Evolutionary conservation across 2,888 invertebrate genomes (phyloP).

Genomic region (Stenodema calcarata): DNA sequence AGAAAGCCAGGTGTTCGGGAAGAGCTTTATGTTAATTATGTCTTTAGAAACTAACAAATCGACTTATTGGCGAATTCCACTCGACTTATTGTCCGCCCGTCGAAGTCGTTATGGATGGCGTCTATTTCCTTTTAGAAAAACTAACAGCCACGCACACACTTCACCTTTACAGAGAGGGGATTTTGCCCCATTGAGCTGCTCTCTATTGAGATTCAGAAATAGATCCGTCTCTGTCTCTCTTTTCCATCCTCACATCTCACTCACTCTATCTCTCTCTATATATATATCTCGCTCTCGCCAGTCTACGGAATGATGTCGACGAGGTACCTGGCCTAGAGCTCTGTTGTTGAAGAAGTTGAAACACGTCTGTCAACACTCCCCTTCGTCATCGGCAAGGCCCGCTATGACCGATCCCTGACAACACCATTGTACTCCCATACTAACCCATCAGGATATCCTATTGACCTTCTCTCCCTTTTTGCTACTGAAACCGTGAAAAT

Average conservation of each 20-base stretch:
- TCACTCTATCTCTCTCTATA: not conserved
- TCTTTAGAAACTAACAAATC: conserved; percentile 9
- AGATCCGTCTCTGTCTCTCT: no score
- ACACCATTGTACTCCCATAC: conserved; percentile 7
- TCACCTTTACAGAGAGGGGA: not conserved
- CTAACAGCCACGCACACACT: not conserved
- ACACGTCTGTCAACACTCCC: conserved; percentile 43
- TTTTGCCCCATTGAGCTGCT: not conserved
- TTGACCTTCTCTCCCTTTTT: not conserved
- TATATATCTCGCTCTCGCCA: not conserved
- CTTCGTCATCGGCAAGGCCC: not conserved
- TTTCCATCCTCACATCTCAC: no score
- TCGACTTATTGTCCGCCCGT: not conserved
- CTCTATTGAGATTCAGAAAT: not conserved
- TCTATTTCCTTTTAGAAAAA: not conserved
- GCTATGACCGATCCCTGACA: conserved; percentile 1
- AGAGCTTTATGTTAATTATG: conserved; percentile 27
- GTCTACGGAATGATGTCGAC: not conserved
- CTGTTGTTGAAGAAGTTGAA: conserved; percentile 36
- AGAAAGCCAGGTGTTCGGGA: not conserved
- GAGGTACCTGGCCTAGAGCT: not conserved
- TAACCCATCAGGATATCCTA: not conserved
- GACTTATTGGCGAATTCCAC: conserved; percentile 44
- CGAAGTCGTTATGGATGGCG: conserved; percentile 25
- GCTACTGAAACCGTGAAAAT: not conserved